Base-by-base conservation (phyloP, 2,888 invertebrate species). In the Dasysyrphus tricinctus region DNA sequence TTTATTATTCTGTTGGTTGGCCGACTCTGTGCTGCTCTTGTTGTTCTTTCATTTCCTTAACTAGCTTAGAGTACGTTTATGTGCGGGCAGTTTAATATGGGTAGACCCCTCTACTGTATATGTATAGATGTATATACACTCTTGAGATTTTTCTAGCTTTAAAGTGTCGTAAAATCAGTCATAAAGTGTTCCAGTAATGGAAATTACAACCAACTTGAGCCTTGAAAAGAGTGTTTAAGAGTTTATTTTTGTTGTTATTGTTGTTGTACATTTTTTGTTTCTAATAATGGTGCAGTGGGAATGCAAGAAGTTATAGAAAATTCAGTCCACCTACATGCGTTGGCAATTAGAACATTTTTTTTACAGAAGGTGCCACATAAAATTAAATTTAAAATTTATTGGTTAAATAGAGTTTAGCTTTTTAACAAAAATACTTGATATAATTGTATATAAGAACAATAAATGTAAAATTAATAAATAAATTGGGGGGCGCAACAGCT, bases 91-190 rank as follows among this genome's bases (percentile, higher is more conserved):
- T 11, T 57, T n/a, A 34, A 16, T 44, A 56, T 16, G 32, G 24
- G n/a, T n/a, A n/a, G 34, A 42, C 51, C 67, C 19, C 5, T 2
- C 11, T 0, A 12, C 39, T 12, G 11, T 14, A 42, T 9, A 37
- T 37, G 12, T 24, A 63, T 19, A 16, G 24, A 24, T 24, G 3
- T 24, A 24, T 24, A 24, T 5, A 42, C 14, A 49, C 29, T 44
- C 47, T 59, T 34, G 19, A 67, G 49, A 37, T 44, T 49, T n/a
- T 67, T 32, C 34, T 49, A 49, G 34, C 12, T 37, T 11, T 74
- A 65, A 80, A 72, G 83, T 80, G 83, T 84, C 80, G 80, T 84
- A 80, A 84, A 76, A 80, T 84, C 80, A 75, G 83, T 76, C 75
- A 72, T 80, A 57, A 79, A 72, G 75, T 72, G 72, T 51, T 79